Percentiles rank a stretch among this genome's conserved stretches.
phyloP scores from a whole-genome alignment of 2,113 vertebrate genomes.

The Leucoraja erinaceus region DNA sequence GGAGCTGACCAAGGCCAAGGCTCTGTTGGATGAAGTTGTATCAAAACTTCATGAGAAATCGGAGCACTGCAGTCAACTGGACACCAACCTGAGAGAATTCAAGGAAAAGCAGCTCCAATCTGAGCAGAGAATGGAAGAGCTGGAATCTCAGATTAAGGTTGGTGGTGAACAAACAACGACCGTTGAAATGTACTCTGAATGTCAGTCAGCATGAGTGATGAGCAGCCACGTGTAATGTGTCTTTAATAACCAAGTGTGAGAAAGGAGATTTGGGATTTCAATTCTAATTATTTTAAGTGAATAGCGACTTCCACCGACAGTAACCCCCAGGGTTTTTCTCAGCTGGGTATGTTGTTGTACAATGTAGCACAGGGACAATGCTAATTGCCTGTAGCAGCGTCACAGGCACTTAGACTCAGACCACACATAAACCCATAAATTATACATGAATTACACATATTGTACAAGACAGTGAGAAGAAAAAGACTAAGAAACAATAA shows the following conservation, averaged over 20 bases:
- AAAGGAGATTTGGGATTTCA: neutral
- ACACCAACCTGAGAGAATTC: conserved; percentile 74
- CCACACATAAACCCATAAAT: too few species aligned
- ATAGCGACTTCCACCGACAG: neutral
- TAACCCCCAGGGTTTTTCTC: neutral
- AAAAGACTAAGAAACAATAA: too few species aligned
- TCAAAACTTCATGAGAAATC: conserved; percentile 75
- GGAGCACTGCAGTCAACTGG: conserved; percentile 76
- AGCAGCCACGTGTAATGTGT: neutral
- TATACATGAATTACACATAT: too few species aligned
- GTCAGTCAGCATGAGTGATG: neutral
- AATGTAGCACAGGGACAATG: too few species aligned
- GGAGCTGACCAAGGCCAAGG: conserved; percentile 79
- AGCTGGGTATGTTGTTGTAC: neutral
- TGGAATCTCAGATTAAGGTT: conserved; percentile 80
- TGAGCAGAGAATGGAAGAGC: conserved; percentile 76
- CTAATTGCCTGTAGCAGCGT: too few species aligned
- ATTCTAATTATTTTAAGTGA: neutral
- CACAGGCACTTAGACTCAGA: too few species aligned
- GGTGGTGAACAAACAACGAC: conserved; percentile 37
- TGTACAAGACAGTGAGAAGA: too few species aligned
- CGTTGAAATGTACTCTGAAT: neutral
- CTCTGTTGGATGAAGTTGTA: conserved; percentile 71
- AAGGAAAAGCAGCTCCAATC: conserved; percentile 77
- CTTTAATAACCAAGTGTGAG: neutral